Base-by-base conservation (phyloP, 2,888 invertebrate species). In the Drosophila tripunctata region DNA sequence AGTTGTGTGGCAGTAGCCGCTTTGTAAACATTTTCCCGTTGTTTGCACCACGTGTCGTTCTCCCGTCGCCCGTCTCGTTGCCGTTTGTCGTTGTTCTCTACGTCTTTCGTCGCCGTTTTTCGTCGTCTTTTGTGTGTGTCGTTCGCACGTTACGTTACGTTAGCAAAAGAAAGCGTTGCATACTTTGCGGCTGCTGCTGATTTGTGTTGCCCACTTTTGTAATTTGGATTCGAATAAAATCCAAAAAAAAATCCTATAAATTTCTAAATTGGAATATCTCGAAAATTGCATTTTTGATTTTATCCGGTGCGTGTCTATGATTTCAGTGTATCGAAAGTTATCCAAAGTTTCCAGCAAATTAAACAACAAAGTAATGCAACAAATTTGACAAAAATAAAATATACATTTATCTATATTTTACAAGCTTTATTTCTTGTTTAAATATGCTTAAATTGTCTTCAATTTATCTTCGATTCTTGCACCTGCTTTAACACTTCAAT, bases 1-100 rank as follows among this genome's bases (percentile, higher is more conserved):
- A 82, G 82, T 82, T 82, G 87, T 80, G 82, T 82, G 87, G 82
- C 82, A 86, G 75, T 75, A 86, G 82, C 82, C 82, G 87, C 82
- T 82, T 82, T 86, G 87, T 86, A 83, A 83, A 82, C 82, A 86
- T 77, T 82, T 69, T 80, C 62, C 62, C 84, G 84, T 83, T 76
- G 80, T 73, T 75, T 79, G 76, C 62, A 70, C 38, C 54, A 62
- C 87, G 87, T 69, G 78, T 77, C 87, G 84, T 86, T 71, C 67
- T 63, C 51, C 62, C 67, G 75, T 67, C 80, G 74, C 57, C 79
- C n/a, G n/a, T 67, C 38, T 54, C 54, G 48, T 60, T 47, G 47
- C 36, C 47, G 61, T 69, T n/a, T 61, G 62, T 70, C 64, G 61
- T 73, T 68, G 64, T 27, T 52, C 63, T 64, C 64, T 61, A 71